Conservation (phyloP, 2,888 invertebrate species). For the Perizoma flavofasciatum region DNA sequence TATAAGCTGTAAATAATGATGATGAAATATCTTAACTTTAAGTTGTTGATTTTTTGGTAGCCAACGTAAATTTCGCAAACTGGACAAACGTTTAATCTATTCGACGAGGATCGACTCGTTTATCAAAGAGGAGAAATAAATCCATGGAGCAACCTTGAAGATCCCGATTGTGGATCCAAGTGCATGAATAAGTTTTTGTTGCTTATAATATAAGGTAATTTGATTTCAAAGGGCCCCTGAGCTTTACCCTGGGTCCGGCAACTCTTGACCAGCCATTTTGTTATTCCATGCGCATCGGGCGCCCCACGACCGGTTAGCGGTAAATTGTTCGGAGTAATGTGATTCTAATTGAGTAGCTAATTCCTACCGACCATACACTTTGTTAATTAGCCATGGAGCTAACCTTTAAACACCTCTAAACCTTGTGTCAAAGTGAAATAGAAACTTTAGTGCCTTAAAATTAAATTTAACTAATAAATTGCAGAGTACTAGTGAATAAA, state of each 20-base stretch:
- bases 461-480: background rate
- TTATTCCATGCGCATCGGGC: constrained; percentile 69
- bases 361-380: constrained; percentile 70
- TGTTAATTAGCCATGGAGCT: constrained; percentile 60
- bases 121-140: too few species aligned
- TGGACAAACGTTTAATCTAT: too few species aligned
- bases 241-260: constrained; percentile 23
- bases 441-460: background rate
- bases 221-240: background rate
- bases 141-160: too few species aligned
- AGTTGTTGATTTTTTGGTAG: too few species aligned
- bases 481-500: background rate
- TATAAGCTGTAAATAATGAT: too few species aligned
- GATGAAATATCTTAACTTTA: too few species aligned
- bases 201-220: too few species aligned
- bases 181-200: too few species aligned
- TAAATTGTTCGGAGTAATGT: constrained; percentile 80
- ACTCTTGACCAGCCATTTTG: constrained; percentile 61
- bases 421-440: constrained; percentile 24
- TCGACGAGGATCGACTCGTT: too few species aligned
- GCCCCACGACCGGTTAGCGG: constrained; percentile 74
- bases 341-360: constrained; percentile 82
- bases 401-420: constrained; percentile 38
- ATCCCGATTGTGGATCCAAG: too few species aligned
- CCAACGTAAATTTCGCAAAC: too few species aligned